Conservation (phyloP, 2,888 invertebrate species). For the Limnephilus lunatus region DNA sequence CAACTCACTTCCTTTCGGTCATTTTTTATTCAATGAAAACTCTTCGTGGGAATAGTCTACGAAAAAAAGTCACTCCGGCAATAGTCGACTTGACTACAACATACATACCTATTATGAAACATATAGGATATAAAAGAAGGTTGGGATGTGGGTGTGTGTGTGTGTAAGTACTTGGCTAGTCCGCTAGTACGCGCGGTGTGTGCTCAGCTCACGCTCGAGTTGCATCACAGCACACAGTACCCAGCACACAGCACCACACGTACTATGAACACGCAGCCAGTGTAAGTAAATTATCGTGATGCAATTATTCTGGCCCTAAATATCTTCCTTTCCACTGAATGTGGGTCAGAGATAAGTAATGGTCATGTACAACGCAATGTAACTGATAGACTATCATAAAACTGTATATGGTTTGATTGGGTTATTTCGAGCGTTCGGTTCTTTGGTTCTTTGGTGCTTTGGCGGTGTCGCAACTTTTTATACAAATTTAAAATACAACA, state of each 20-base stretch:
- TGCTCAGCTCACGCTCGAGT: constrained; percentile 33
- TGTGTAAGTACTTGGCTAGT: constrained; percentile 2
- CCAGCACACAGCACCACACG: constrained; percentile 21
- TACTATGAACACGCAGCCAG: constrained; percentile 19
- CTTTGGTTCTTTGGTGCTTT: not conserved
- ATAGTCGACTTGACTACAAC: not conserved
- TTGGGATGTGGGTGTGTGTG: not conserved
- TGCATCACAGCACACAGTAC: constrained; percentile 35
- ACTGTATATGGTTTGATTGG: constrained; percentile 49
- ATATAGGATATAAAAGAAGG: not conserved
- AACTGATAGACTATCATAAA: constrained; percentile 47
- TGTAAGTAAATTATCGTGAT: constrained; percentile 63
- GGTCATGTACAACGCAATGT: constrained; percentile 46
- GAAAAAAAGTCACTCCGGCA: not conserved
- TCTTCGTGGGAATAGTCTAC: constrained; percentile 45
- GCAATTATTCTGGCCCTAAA: constrained; percentile 63
- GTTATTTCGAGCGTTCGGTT: not conserved
- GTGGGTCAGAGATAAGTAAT: constrained; percentile 63
- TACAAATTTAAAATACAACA: not conserved
- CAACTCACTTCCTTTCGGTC: constrained; percentile 51
- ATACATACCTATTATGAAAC: not conserved
- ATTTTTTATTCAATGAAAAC: constrained; percentile 46
- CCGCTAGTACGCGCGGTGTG: not conserved
- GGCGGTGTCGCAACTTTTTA: constrained; percentile 4
- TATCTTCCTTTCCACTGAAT: constrained; percentile 62